These are phyloP conservation scores for Trachelus tabidus DNA, from an alignment of 2,888 invertebrate species.

Conservation along the genomic window DNA sequence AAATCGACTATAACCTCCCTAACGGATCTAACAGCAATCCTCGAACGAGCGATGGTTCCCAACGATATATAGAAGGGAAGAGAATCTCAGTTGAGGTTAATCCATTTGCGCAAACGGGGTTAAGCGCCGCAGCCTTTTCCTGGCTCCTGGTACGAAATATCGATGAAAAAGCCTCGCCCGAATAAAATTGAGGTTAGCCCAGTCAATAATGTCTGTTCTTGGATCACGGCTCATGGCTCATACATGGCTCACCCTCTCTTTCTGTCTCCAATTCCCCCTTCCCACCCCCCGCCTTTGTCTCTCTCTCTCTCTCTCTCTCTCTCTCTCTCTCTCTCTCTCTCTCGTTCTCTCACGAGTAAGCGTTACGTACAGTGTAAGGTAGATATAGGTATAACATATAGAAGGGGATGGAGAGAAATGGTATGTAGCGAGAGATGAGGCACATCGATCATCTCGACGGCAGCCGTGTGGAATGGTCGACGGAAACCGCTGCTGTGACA, in stretches of 20 bases:
- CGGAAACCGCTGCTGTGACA: constrained; percentile 49
- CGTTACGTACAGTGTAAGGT: neutral
- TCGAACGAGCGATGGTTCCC: neutral
- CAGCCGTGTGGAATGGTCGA: constrained; percentile 30
- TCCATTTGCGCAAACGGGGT: neutral
- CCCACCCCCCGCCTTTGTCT: neutral
- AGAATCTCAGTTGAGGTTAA: neutral
- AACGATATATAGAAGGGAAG: neutral
- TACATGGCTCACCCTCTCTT: neutral
- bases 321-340: neutral
- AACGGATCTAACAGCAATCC: neutral
- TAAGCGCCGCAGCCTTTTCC: neutral
- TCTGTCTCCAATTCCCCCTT: neutral
- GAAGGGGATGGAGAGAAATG: neutral
- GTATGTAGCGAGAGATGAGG: constrained; percentile 11
- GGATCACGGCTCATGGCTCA: neutral
- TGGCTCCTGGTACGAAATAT: neutral
- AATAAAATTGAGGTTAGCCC: neutral
- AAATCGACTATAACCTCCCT: neutral
- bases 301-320: neutral
- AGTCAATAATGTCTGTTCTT: neutral
- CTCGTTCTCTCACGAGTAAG: neutral
- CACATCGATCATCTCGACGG: constrained; percentile 43
- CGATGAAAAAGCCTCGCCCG: neutral
- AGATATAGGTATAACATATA: neutral